Evolutionary conservation across 2,888 invertebrate genomes (phyloP).

Genomic region (Cryptus viduatorius): DNA sequence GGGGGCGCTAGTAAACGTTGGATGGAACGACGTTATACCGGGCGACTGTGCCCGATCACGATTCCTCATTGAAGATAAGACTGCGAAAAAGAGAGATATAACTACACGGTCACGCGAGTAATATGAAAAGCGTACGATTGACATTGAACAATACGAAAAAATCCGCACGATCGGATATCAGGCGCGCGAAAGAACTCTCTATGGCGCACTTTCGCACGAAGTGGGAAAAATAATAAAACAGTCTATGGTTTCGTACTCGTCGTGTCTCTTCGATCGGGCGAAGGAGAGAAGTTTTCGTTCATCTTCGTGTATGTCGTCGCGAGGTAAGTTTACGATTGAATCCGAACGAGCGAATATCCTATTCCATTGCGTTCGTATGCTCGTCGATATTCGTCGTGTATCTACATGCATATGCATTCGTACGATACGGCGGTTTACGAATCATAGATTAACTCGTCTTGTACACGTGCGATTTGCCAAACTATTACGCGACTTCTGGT

Average conservation of each 20-base stretch:
- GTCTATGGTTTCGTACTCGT: background rate
- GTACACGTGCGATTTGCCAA: background rate
- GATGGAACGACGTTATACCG: slow-evolving; percentile 51
- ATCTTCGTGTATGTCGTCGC: slow-evolving; percentile 24
- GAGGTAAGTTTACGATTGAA: slow-evolving; percentile 72
- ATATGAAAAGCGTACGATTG: slow-evolving; percentile 9
- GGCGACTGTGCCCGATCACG: background rate
- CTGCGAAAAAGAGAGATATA: slow-evolving; percentile 9
- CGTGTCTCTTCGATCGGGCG: background rate
- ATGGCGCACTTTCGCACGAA: background rate
- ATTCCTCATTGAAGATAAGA: slow-evolving; percentile 15
- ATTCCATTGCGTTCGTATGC: no score
- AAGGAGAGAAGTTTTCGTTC: background rate
- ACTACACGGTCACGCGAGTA: background rate
- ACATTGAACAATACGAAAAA: slow-evolving; percentile 8
- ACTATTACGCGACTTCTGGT: background rate
- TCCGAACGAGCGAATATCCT: slow-evolving; percentile 31
- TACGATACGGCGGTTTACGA: background rate
- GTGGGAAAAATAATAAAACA: slow-evolving; percentile 2
- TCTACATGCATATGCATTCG: background rate
- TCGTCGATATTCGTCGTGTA: background rate
- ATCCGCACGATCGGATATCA: background rate
- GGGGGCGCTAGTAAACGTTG: slow-evolving; percentile 37
- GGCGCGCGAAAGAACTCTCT: background rate
- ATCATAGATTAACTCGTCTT: background rate